A percentile compares a stretch with the other conserved stretches of the same genome.
Conservation (phyloP, 30 jellyfish, hydroid and myxozoan genomes). For the Aurelia coerulea region DNA sequence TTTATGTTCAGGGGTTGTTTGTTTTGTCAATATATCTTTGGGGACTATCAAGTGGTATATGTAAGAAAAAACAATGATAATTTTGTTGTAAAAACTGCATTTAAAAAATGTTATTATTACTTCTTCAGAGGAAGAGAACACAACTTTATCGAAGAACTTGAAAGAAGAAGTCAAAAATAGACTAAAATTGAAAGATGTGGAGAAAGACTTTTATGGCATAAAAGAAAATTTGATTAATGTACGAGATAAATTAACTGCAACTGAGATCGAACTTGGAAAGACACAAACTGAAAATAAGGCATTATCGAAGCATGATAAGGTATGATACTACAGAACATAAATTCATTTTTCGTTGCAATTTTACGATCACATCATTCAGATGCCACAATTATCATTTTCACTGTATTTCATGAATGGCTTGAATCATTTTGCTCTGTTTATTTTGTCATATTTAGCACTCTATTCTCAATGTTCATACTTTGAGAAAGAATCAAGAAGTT, state of each 20-base stretch:
- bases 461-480: no score
- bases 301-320: conserved; percentile 84
- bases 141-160: conserved; percentile 29
- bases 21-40: no score
- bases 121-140: conserved; percentile 35
- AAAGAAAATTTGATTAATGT: conserved; percentile 48
- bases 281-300: conserved; percentile 77
- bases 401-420: no score
- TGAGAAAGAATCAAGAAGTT: no score
- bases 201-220: conserved; percentile 23
- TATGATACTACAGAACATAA: neutral
- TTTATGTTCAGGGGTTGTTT: no score
- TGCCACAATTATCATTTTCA: neutral
- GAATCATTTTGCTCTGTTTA: no score
- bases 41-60: no score
- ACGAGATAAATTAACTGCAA: conserved; percentile 23
- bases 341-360: neutral
- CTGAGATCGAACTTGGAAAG: conserved; percentile 62
- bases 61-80: no score
- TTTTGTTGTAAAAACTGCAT: no score
- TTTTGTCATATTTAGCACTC: no score
- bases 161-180: conserved; percentile 17
- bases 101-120: neutral
- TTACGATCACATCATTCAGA: neutral
- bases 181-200: conserved; percentile 22